Evolutionary conservation across 64 coral and sea anemone species (phyloP).

Genomic region (Stylophora pistillata): DNA sequence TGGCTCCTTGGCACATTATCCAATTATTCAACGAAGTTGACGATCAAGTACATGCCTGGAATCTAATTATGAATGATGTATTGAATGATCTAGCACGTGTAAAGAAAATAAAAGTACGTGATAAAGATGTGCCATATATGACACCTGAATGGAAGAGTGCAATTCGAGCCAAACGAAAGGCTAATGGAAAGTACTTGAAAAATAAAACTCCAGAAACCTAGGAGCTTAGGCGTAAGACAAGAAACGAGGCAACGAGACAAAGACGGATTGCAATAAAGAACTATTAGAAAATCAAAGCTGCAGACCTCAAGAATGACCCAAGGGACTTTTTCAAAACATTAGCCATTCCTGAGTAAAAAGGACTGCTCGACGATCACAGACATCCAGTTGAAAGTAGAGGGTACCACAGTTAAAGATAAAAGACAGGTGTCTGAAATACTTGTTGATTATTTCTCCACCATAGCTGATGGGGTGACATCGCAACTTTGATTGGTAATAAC

Average conservation of each 20-base stretch:
- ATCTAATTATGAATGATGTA: neutral
- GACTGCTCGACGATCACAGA: neutral
- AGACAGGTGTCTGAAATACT: constrained; percentile 2
- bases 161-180: constrained; percentile 7
- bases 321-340: neutral
- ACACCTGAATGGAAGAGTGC: constrained; percentile 21
- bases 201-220: constrained; percentile 13
- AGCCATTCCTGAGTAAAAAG: neutral
- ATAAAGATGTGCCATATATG: constrained; percentile 55
- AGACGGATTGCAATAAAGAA: constrained; percentile 7
- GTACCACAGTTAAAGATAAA: neutral
- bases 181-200: neutral
- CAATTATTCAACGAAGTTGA: neutral
- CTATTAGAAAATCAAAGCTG: constrained; percentile 11
- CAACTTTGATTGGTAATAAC: too few species aligned
- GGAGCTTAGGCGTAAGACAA: neutral
- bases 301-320: neutral
- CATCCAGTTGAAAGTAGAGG: neutral
- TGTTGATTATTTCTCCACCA: neutral
- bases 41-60: constrained; percentile 34
- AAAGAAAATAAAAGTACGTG: constrained; percentile 53
- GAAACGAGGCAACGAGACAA: constrained; percentile 12
- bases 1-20: constrained; percentile 17
- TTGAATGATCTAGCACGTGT: constrained; percentile 17
- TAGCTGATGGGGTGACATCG: too few species aligned